Conservation (phyloP, 64 coral and sea anemone species). For the Astreopora myriophthalma region DNA sequence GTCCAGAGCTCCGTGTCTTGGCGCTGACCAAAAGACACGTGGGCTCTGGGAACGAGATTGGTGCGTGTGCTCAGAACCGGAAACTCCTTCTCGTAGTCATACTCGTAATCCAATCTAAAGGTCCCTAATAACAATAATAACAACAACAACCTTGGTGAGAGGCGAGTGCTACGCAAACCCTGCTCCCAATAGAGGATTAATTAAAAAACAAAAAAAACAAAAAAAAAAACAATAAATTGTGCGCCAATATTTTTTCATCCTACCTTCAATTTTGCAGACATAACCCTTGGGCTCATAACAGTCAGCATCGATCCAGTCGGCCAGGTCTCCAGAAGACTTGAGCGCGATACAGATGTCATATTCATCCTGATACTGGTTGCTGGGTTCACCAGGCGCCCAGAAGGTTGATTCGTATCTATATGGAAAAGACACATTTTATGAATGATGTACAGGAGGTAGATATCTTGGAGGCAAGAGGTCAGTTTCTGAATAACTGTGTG, state of each 20-base stretch:
- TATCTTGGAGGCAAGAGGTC: too few relatives aligned
- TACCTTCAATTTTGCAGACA: constrained; percentile 73
- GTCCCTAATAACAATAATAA: too few relatives aligned
- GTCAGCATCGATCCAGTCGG: constrained; percentile 37
- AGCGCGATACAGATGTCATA: constrained; percentile 61
- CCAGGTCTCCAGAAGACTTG: constrained; percentile 38
- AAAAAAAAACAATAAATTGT: neutral
- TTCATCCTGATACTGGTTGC: neutral
- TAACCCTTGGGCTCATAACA: constrained; percentile 55
- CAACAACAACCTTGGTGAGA: too few relatives aligned
- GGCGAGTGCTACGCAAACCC: too few relatives aligned
- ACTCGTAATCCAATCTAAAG: too few relatives aligned
- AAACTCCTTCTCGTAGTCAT: too few relatives aligned
- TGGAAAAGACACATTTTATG: neutral
- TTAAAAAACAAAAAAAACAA: neutral
- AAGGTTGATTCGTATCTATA: constrained; percentile 1
- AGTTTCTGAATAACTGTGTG: too few relatives aligned
- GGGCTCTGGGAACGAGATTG: too few relatives aligned
- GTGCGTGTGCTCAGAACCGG: too few relatives aligned
- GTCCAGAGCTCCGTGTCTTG: too few relatives aligned
- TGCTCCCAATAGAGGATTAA: neutral
- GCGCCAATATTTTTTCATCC: neutral
- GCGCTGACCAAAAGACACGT: too few relatives aligned
- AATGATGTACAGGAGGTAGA: too few relatives aligned
- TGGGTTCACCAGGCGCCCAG: neutral